Conservation (phyloP, 2,888 invertebrate species). For the Drosophila percnosoma region DNA sequence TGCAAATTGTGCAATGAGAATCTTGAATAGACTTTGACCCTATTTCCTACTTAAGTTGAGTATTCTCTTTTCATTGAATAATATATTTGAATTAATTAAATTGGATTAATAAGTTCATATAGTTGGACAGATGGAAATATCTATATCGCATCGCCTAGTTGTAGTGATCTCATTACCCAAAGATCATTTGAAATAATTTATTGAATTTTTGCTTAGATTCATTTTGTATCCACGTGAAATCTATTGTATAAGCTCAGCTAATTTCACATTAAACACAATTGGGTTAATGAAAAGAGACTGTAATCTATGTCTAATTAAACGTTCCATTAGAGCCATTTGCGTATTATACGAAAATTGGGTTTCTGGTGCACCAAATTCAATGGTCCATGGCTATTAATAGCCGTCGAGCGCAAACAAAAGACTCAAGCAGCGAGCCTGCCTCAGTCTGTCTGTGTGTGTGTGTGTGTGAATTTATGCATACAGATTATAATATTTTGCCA, state of each 20-base stretch:
- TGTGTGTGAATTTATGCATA: constrained; percentile 79
- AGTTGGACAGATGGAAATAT: not conserved
- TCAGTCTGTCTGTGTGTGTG: constrained; percentile 6
- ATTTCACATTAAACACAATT: constrained; percentile 40
- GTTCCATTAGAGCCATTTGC: constrained; percentile 65
- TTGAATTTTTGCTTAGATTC: not conserved
- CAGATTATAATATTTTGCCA: constrained; percentile 77
- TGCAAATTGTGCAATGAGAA: constrained; percentile 48
- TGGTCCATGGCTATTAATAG: constrained; percentile 74
- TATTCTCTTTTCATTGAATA: not conserved
- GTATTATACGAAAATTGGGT: constrained; percentile 62
- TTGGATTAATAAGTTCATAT: not conserved
- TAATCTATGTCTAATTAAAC: constrained; percentile 66
- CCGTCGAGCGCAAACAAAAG: constrained; percentile 70
- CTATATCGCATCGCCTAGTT: not conserved
- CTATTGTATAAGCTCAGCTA: constrained; percentile 40
- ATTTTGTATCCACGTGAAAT: constrained; percentile 19
- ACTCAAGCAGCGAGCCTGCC: constrained; percentile 64
- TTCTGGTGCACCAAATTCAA: constrained; percentile 73
- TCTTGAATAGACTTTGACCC: not conserved
- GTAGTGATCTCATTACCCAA: not conserved
- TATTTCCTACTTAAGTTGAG: not conserved
- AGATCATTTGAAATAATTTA: not conserved
- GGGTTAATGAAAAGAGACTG: constrained; percentile 50
- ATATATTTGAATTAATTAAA: not conserved